Conservation (phyloP, 2,888 invertebrate genomes). For the Andrena praecox region DNA sequence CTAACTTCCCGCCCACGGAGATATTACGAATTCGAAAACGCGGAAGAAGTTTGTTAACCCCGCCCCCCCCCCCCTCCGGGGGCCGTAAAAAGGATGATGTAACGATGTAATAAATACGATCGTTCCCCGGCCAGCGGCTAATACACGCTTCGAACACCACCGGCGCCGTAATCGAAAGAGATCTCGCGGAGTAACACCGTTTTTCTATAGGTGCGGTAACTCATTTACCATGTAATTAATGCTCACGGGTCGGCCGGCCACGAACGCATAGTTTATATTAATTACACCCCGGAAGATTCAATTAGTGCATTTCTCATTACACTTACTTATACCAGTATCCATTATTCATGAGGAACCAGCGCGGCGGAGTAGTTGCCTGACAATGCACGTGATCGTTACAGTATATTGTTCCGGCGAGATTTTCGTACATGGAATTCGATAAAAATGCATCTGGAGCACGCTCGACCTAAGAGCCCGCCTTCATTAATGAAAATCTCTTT, state of each 20-base stretch:
- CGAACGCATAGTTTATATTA: slow-evolving; percentile 82
- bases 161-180: slow-evolving; percentile 38
- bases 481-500: slow-evolving; percentile 41
- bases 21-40: slow-evolving; percentile 36
- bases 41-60: slow-evolving; percentile 23
- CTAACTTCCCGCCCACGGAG: slow-evolving; percentile 20
- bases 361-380: slow-evolving; percentile 71
- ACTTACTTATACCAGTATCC: slow-evolving; percentile 81
- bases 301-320: slow-evolving; percentile 84
- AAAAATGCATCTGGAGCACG: slow-evolving; percentile 47
- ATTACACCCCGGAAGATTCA: slow-evolving; percentile 84
- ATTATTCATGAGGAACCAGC: slow-evolving; percentile 80
- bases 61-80: not conserved
- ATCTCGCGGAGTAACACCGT: slow-evolving; percentile 51
- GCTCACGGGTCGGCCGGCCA: slow-evolving; percentile 71
- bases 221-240: slow-evolving; percentile 79
- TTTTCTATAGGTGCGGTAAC: slow-evolving; percentile 59
- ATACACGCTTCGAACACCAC: slow-evolving; percentile 7
- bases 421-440: slow-evolving; percentile 42
- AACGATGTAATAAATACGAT: slow-evolving; percentile 5
- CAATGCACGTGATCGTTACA: slow-evolving; percentile 73
- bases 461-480: slow-evolving; percentile 6
- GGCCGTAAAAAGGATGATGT: not conserved
- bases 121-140: not conserved
- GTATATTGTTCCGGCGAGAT: slow-evolving; percentile 36